Evolutionary conservation across 2,888 invertebrate species (phyloP), one percentile per base, ranked within the genome.

Genomic region (Sesia apiformis): DNA sequence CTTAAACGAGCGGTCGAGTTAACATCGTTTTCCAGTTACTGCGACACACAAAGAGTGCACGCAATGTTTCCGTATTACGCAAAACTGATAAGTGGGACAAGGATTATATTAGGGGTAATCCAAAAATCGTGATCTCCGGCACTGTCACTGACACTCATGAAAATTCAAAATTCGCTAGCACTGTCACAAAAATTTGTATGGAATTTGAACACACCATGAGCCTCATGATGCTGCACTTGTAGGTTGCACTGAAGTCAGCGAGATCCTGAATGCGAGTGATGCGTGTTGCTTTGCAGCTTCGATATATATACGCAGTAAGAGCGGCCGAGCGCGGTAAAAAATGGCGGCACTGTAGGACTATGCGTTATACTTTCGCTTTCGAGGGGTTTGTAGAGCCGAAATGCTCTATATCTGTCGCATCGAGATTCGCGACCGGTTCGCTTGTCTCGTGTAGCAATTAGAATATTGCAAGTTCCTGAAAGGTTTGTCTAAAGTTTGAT

Each of bases 231-330:
- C 90, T 85, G 76, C 70, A 70, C 75, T 78, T 70, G 77, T 76
- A 74, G 87, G 83, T 81, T 89, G 90, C 89, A 90, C 90, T 90
- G 90, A 88, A 90, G 90, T 68, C 85, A 82, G 78, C 75, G 81
- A 78, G 74, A 84, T 88, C 84, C 90, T 87, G 87, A 89, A 88
- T 88, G 87, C 81, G 90, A 90, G 84, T 90, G 90, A 90, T 90
- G 88, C 84, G 80, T 81, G 84, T 67, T 77, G 68, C 70, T 74
- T 66, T 65, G 73, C 68, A 64, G 74, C 81, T 73, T 76, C 81
- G 85, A 76, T 84, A 84, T 89, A 89, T 89, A 90, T 90, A 89
- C 83, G 77, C 78, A 66, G 76, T 70, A 82, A 74, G 82, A 84
- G 85, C 74, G 86, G 75, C 82, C 76, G 86, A 84, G 73, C 87